phyloP scores from a whole-genome alignment of 2,113 vertebrate species.

The Strigops habroptila region DNA sequence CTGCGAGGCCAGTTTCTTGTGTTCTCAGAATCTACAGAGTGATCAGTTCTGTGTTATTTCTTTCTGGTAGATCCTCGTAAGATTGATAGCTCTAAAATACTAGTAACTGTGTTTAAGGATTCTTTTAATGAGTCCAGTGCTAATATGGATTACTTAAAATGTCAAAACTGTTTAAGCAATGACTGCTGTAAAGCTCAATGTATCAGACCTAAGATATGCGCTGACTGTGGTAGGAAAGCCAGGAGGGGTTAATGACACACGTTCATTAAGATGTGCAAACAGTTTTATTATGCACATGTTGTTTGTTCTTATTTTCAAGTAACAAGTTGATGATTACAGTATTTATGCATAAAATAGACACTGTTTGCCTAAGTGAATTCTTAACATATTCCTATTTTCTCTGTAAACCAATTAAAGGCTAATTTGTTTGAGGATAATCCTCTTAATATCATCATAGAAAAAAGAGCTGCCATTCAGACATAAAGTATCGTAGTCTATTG shows the following conservation, averaged over 20 bases:
- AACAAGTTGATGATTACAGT: background rate
- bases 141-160: background rate
- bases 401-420: background rate
- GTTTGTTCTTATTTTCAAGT: constrained; percentile 15
- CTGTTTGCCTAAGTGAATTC: background rate
- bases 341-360: background rate
- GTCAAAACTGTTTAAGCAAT: background rate
- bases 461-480: background rate
- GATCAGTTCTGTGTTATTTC: background rate
- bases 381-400: background rate
- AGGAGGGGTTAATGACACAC: background rate
- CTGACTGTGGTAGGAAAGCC: background rate
- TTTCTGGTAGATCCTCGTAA: background rate
- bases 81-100: background rate
- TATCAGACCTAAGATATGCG: background rate
- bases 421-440: background rate
- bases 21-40: background rate
- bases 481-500: background rate
- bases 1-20: background rate
- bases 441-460: background rate
- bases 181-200: background rate
- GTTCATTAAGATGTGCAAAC: background rate
- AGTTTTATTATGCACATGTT: background rate
- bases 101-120: background rate
- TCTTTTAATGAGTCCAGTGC: background rate